These are phyloP conservation scores for Horisme vitalbata DNA, from an alignment of 2,888 invertebrate genomes.

Conservation along the genomic window DNA sequence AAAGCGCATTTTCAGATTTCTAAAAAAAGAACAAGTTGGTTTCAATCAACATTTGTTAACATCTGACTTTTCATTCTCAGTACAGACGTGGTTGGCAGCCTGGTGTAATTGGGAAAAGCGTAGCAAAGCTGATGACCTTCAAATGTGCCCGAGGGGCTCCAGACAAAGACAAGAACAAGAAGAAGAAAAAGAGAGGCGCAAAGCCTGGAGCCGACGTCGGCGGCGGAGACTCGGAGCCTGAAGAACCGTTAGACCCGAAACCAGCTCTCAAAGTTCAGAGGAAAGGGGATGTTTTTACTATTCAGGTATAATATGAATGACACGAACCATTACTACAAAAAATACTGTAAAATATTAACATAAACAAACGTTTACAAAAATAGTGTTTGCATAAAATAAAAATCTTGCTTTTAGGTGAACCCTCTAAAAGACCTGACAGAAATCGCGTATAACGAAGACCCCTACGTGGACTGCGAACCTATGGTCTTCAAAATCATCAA, in stretches of 20 bases:
- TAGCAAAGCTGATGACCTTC: conserved; percentile 71
- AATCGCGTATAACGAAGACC: conserved; percentile 84
- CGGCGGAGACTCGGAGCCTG: conserved; percentile 71
- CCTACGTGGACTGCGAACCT: conserved; percentile 86
- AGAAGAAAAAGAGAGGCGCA: conserved; percentile 61
- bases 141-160: conserved; percentile 63
- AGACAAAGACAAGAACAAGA: conserved; percentile 66
- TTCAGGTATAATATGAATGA: conserved; percentile 72
- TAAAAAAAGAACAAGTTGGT: not conserved
- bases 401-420: conserved; percentile 68
- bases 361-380: not conserved
- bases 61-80: conserved; percentile 36
- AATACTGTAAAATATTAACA: too few relatives aligned
- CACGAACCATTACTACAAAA: too few relatives aligned
- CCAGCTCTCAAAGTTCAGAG: conserved; percentile 86
- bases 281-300: conserved; percentile 85
- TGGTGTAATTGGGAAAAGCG: conserved; percentile 79
- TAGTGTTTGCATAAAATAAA: not conserved
- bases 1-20: not conserved
- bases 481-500: conserved; percentile 86
- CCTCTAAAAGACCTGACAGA: conserved; percentile 85
- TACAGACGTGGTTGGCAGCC: conserved; percentile 82
- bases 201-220: conserved; percentile 49
- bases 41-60: not conserved
- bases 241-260: conserved; percentile 79